Conservation (phyloP, 2,797 vertebrate species). For the Chelon auratus region DNA sequence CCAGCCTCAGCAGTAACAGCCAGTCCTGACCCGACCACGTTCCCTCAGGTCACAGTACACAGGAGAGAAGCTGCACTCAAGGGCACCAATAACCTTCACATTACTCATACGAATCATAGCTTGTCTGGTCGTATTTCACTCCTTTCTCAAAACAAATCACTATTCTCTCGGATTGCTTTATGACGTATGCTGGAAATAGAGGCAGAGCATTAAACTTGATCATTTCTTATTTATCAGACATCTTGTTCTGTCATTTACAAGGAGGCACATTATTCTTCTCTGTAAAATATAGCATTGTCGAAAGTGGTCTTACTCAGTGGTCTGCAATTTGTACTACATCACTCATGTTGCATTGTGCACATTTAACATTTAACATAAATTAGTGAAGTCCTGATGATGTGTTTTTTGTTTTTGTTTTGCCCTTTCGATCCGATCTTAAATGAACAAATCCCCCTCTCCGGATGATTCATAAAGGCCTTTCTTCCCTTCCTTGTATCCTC, state of each 20-base stretch:
- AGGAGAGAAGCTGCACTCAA: neutral
- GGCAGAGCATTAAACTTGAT: neutral
- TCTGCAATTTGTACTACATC: neutral
- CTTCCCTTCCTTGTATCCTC: no score
- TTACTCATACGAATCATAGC: conserved; percentile 6
- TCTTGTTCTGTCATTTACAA: neutral
- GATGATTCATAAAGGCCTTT: no score
- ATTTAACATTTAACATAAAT: no score
- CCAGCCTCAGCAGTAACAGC: conserved; percentile 11
- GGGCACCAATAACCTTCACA: conserved; percentile 26
- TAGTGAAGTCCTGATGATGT: no score
- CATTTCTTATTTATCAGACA: conserved; percentile 1
- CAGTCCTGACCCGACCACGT: neutral
- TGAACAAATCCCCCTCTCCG: no score
- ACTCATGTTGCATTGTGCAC: neutral
- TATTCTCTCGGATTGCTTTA: conserved; percentile 13
- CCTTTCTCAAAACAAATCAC: conserved; percentile 15
- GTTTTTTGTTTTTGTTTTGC: no score
- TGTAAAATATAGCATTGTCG: neutral
- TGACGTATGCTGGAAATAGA: neutral
- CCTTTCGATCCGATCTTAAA: no score
- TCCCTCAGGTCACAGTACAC: conserved; percentile 13
- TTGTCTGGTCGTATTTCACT: conserved; percentile 1
- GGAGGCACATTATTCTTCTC: neutral
- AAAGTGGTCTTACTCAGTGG: neutral